A percentile compares a stretch with the other conserved stretches of the same genome.
These are phyloP conservation scores for Anthrax anthrax DNA, from an alignment of 2,888 invertebrate species.

Conservation along the genomic window DNA sequence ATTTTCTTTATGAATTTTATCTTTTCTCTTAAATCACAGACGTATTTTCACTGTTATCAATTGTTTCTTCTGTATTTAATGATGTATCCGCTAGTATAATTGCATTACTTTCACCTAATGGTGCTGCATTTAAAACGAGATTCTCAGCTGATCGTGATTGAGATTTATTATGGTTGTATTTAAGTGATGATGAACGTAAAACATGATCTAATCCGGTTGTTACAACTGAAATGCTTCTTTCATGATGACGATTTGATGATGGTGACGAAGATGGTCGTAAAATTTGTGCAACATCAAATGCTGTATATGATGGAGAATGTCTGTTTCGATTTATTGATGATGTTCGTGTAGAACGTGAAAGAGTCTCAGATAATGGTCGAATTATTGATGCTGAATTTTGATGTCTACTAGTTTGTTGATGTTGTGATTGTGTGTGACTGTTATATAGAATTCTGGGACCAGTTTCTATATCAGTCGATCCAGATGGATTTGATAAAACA, in stretches of 20 bases:
- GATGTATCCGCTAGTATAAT: conserved; percentile 12
- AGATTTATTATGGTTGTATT: conserved; percentile 3
- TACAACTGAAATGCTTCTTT: conserved; percentile 13
- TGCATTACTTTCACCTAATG: conserved; percentile 26
- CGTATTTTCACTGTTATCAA: conserved; percentile 15
- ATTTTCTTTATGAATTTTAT: neutral
- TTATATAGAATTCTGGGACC: conserved; percentile 14
- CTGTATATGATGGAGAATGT: conserved; percentile 19
- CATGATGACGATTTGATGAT: conserved; percentile 11
- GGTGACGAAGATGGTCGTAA: conserved; percentile 24
- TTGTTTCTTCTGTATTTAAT: neutral
- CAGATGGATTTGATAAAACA: conserved; percentile 17
- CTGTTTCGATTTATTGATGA: neutral
- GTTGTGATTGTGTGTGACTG: conserved; percentile 18
- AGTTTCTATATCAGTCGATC: conserved; percentile 17
- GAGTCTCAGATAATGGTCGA: conserved; percentile 10
- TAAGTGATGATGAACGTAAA: conserved; percentile 9
- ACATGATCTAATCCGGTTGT: conserved; percentile 12
- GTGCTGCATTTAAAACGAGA: conserved; percentile 27
- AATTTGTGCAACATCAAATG: conserved; percentile 29
- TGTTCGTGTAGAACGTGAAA: conserved; percentile 1
- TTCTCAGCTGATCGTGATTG: conserved; percentile 27
- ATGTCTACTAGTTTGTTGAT: conserved; percentile 11
- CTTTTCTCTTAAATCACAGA: conserved; percentile 22
- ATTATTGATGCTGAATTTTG: neutral